Base-by-base conservation (phyloP, 2,113 vertebrate genomes). In the Platanista minor region DNA sequence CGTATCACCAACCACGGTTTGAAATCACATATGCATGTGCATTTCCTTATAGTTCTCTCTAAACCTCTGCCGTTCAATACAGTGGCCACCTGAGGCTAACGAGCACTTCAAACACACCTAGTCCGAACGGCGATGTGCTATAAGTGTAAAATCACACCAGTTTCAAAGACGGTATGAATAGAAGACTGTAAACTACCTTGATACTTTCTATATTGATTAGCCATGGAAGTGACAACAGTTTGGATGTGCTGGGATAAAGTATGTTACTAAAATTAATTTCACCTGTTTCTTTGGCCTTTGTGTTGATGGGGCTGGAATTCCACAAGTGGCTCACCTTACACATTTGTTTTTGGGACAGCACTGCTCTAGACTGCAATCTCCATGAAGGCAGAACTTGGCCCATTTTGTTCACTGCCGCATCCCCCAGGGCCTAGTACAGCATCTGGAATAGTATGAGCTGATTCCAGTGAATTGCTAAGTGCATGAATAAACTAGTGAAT, bases 311-410 rank as follows among this genome's bases (percentile, higher is more conserved):
- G 57, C 25, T 71, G 17, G 29, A 87, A 29, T 23, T 41, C 13
- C 27, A 17, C 23, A 3, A 5, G 17, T 8, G 25, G 36, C 25
- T 46, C 62, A 12, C 20, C 14, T 9, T 1, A 2, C 9, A 8
- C 1, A 0, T 49, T 78, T 41, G 6, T 29, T 10, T 17, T 5
- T 4, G 20, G 72, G 54, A 18, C 29, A 36, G 59, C 3, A 2
- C 61, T 52, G 52, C 52, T 52, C 52, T 43, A 14, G 5, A 23
- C 5, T 2, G 27, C 15, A 29, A 21, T 11, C 31, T 36, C 12
- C 23, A 4, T 1, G 27, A 23, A 75, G 57, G n/a, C n/a, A 77
- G 57, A 36, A 43, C 52, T 20, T 39, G 5, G 39, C 11, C 31
- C 13, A 7, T 25, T 23, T 12, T n/a, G 15, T 33, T 6, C 66